Evolutionary conservation across 2,888 invertebrate genomes (phyloP), one percentile per base, ranked within the genome.

Genomic region (Drosophila stalkeri): DNA sequence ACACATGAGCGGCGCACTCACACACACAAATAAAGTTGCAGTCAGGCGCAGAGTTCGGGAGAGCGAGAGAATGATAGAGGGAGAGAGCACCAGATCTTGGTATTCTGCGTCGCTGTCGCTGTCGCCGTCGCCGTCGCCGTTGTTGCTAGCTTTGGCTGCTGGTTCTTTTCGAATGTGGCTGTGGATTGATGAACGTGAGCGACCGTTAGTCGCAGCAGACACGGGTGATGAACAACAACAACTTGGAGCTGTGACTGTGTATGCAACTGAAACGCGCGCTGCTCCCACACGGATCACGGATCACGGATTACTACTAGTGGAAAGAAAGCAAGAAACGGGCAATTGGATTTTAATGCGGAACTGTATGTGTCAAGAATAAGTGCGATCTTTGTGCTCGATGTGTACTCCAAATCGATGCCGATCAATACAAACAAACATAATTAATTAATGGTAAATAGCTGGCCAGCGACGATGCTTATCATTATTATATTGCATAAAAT

Each of bases 141-240:
- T 47, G 63, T 62, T 47, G 79, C 64, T 66, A 64, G 78, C 54
- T 70, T 70, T 75, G 72, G 52, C 46, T 65, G 62, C 65, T 69
- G 69, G 60, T 77, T 72, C 76, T 80, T 78, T 81, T 69, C 64
- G 64, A 68, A 64, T 80, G 81, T 68, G 68, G 70, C 73, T 75
- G 70, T 73, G 72, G 79, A 77, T 81, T 72, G 71, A 71, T 77
- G 83, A 80, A 72, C 75, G 72, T 69, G 67, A 75, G 60, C 75
- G 75, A 82, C 84, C 86, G 88, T 90, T 91, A 91, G 91, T 91
- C 91, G 90, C 85, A 88, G 85, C 88, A 86, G 91, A 86, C 82
- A 90, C 91, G 91, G 89, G 86, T 91, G 91, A 90, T 87, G 91
- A 89, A 84, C 91, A 91, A 91, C 91, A 90, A 90, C 91, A 89